Evolutionary conservation across 2,113 vertebrate species (phyloP).

Genomic region (Eclectus roratus): DNA sequence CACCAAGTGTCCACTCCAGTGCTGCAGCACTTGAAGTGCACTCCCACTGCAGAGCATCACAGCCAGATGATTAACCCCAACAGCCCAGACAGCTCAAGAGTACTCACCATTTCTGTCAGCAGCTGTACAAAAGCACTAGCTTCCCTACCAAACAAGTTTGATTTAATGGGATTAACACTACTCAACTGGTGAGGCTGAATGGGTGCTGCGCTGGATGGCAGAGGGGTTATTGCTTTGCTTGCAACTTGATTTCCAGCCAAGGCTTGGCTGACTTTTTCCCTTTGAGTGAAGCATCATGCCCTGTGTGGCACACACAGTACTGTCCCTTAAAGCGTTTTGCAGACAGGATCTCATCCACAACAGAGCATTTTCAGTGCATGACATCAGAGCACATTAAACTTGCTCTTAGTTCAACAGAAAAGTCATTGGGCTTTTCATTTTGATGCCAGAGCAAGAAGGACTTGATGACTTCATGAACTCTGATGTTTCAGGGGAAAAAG

Average conservation of each 20-base stretch:
- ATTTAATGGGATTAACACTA: fast-evolving
- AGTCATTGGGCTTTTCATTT: not conserved
- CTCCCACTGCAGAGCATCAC: not conserved
- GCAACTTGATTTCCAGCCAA: not conserved
- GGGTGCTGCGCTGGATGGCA: not conserved
- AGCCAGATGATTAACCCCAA: fast-evolving
- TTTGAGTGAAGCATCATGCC: not conserved
- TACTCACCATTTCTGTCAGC: not conserved
- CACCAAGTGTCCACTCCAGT: not conserved
- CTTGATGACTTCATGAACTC: not conserved
- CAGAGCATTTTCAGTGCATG: not conserved
- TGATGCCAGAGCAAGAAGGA: not conserved
- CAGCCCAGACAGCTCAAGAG: not conserved
- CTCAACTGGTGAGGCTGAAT: fast-evolving
- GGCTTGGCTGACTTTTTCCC: not conserved
- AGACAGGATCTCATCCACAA: not conserved
- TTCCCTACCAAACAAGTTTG: fast-evolving
- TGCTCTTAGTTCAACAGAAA: not conserved
- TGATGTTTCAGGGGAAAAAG: not conserved
- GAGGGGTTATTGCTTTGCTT: not conserved
- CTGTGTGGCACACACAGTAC: fast-evolving
- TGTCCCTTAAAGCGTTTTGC: not conserved
- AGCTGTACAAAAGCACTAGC: not conserved
- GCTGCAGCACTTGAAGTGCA: not conserved
- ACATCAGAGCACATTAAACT: not conserved